A percentile compares a stretch with the other conserved stretches of the same genome.
Conservation (phyloP, 2,113 vertebrate genomes). For the Hystrix brachyura region DNA sequence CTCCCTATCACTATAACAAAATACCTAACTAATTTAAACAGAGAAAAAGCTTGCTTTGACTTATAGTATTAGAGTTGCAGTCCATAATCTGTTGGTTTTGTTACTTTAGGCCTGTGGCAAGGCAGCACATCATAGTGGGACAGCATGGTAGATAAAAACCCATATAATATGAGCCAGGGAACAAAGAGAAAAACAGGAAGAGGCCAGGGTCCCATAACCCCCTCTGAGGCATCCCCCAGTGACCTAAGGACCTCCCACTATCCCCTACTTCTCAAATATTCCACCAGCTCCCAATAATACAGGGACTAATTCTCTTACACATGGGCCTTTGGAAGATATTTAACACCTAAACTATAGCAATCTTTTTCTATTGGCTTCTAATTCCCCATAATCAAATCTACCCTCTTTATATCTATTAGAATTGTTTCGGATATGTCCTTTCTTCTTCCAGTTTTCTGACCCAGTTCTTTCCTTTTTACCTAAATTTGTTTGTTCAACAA, state of each 20-base stretch:
- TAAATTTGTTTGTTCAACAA: background rate
- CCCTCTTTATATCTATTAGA: background rate
- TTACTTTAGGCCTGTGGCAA: background rate
- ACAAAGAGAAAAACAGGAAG: background rate
- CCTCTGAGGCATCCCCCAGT: background rate
- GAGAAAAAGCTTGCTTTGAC: background rate
- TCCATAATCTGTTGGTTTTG: background rate
- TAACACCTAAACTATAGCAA: background rate
- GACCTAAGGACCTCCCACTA: background rate
- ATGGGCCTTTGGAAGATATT: background rate
- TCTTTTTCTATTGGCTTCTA: background rate
- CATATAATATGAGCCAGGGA: background rate
- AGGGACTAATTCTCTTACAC: background rate
- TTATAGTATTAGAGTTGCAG: background rate
- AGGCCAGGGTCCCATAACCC: background rate
- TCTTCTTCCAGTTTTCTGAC: background rate
- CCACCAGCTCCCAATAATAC: background rate
- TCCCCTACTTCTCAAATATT: background rate
- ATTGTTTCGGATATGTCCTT: background rate
- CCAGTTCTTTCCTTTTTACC: background rate
- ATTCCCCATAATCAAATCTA: background rate
- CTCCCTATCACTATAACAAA: background rate
- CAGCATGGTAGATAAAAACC: background rate
- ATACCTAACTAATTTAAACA: background rate
- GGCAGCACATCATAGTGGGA: background rate